Evolutionary conservation across 2,888 invertebrate genomes (phyloP).

Genomic region (Oasisia sp.): DNA sequence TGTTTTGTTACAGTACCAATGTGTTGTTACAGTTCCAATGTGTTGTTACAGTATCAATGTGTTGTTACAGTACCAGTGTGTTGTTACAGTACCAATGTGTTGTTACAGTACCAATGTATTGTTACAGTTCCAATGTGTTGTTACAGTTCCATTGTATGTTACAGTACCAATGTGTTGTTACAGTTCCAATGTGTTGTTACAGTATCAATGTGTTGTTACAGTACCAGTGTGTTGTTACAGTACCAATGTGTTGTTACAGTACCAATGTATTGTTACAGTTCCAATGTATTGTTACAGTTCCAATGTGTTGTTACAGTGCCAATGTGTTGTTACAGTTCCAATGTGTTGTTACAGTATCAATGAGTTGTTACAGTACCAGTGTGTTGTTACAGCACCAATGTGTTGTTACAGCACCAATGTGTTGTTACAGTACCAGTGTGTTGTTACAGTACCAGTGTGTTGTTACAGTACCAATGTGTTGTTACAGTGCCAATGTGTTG

Average conservation of each 20-base stretch:
- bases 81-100: conserved; percentile 30
- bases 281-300: neutral
- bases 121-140: neutral
- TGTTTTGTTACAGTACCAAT: neutral
- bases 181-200: neutral
- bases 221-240: conserved; percentile 22
- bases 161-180: neutral
- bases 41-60: neutral
- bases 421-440: neutral
- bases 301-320: neutral
- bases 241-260: neutral
- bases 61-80: neutral
- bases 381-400: neutral
- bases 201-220: conserved; percentile 23
- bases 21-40: neutral
- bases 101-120: neutral
- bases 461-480: neutral
- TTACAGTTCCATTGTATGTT: neutral
- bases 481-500: conserved; percentile 29
- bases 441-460: neutral
- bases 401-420: neutral
- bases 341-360: conserved; percentile 31
- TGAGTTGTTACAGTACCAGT: neutral
- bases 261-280: neutral
- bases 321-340: neutral